Conservation (phyloP, 2,888 invertebrate genomes). For the Polylopha cassiicola region DNA sequence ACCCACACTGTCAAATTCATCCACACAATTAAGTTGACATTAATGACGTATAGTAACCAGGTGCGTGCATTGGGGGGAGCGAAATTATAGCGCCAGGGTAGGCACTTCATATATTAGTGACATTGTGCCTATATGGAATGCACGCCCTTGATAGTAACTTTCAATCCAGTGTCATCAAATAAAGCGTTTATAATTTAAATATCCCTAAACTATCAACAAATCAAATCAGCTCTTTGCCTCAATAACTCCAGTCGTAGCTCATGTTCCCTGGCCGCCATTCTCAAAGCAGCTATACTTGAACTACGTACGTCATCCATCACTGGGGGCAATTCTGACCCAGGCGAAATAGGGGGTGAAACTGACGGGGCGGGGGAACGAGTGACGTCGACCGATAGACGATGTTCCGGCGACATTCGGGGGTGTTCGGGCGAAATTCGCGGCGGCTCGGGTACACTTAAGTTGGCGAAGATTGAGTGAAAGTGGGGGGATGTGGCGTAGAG, state of each 20-base stretch:
- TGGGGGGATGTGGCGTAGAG: slow-evolving; percentile 76
- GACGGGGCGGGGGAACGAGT: slow-evolving; percentile 58
- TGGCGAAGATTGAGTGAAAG: slow-evolving; percentile 91
- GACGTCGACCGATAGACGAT: slow-evolving; percentile 43
- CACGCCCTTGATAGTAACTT: too few species aligned
- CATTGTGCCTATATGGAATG: too few species aligned
- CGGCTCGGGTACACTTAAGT: slow-evolving; percentile 79
- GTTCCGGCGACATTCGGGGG: slow-evolving; percentile 39
- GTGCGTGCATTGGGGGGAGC: too few species aligned
- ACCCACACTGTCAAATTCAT: too few species aligned
- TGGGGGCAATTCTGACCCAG: slow-evolving; percentile 72
- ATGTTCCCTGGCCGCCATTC: slow-evolving; percentile 92
- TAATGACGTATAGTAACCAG: too few species aligned
- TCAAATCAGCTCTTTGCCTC: slow-evolving; percentile 80
- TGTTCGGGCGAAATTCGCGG: slow-evolving; percentile 60
- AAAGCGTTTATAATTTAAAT: too few species aligned
- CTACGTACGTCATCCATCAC: slow-evolving; percentile 82
- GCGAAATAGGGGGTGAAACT: slow-evolving; percentile 75
- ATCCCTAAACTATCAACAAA: slow-evolving; percentile 46
- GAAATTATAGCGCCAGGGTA: too few species aligned
- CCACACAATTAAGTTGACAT: too few species aligned
- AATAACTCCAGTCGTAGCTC: slow-evolving; percentile 89
- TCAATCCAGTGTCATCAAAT: too few species aligned
- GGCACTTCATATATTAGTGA: too few species aligned
- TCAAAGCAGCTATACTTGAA: slow-evolving; percentile 90